Base-by-base conservation (phyloP, 2,888 invertebrate species). In the Trimorus sp. region DNA sequence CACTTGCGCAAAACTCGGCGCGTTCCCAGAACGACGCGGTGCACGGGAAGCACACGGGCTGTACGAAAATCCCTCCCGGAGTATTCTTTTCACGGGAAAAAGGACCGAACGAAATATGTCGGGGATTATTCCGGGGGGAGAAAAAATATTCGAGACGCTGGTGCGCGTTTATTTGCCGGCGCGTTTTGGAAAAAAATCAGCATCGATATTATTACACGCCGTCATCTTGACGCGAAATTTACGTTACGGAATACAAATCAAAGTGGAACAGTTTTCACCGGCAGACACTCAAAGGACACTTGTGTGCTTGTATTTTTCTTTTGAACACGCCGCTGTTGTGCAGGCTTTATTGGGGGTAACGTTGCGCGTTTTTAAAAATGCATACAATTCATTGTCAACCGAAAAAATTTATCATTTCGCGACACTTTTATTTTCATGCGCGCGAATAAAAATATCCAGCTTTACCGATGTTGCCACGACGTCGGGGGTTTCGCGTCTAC, bases 1-100 rank as follows among this genome's bases (percentile, higher is more conserved):
- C 36, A 54, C 45, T 66, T 48, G 66, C 45, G 65, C 71, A 51
- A 63, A 70, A 58, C 77, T 62, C 62, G 49, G 14, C 6, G 12
- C 15, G 11, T 53, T 63, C 54, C 37, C 14, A 40, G 59, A 65
- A 54, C 54, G 12, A 26, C 45, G 6, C 38, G n/a, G 36, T 53
- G 12, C n/a, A 11, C 59, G 8, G 14, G 26, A 65, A 53, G 63
- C 56, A 3, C 49, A n/a, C 12, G n/a, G 48, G 38, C 53, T 48
- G 14, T 0, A 65, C 58, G 49, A 69, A 69, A 63, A 62, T 69
- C 48, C 59, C 40, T 53, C 40, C 75, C 9, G n/a, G 68, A 56
- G 54, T n/a, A 51, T 40, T 58, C 59, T 37, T 70, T 70, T 37
- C 48, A 48, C 11, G 49, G 49, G 14, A 49, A 49, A 49, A 49